phyloP scores from a whole-genome alignment of 2,797 vertebrate genomes.

The Masticophis lateralis region DNA sequence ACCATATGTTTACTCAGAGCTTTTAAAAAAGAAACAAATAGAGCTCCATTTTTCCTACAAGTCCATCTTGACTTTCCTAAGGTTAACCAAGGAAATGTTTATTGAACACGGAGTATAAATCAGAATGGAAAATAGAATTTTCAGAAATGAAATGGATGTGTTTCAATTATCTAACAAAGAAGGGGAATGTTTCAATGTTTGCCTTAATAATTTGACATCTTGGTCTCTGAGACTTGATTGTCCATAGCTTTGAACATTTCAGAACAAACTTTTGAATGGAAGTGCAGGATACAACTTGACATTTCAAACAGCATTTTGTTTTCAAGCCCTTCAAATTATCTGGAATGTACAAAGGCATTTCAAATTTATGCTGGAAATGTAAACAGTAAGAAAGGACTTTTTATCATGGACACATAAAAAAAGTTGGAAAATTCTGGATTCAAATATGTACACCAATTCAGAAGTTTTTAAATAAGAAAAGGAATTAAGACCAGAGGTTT shows the following conservation, averaged over 20 bases:
- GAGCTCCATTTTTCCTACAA: neutral
- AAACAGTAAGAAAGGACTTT: neutral
- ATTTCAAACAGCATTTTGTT: neutral
- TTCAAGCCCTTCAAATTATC: neutral
- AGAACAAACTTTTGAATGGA: neutral
- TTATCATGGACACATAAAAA: neutral
- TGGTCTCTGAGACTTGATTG: neutral
- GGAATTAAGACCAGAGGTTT: neutral
- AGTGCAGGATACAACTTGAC: neutral
- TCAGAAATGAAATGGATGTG: neutral
- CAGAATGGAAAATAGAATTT: neutral
- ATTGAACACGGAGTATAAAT: neutral
- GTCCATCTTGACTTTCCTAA: neutral
- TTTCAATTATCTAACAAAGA: neutral
- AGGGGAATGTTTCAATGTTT: neutral
- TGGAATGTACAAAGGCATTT: neutral
- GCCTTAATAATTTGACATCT: neutral
- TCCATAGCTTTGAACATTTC: neutral
- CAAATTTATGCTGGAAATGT: neutral
- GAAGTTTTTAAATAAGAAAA: neutral
- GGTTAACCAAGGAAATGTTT: neutral
- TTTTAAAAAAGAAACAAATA: neutral
- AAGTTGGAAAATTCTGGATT: neutral
- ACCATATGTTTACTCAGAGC: neutral
- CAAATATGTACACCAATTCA: neutral